Percentiles rank a stretch among this genome's conserved stretches.
Evolutionary conservation across 2,888 invertebrate species (phyloP).

Genomic region (Agapostemon virescens): DNA sequence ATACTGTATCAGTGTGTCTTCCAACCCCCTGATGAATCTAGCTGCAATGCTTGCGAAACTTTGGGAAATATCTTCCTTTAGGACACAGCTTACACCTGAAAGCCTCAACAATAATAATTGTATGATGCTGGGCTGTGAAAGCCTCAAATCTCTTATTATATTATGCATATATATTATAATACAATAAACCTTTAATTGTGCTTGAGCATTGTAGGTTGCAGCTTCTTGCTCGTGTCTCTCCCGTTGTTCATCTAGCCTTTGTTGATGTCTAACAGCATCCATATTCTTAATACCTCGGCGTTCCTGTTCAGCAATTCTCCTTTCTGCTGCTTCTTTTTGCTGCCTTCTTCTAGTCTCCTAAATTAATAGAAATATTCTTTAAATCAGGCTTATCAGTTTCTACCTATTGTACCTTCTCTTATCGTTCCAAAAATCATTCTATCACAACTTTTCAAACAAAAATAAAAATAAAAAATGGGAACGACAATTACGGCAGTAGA

Average conservation of each 20-base stretch:
- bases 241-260: constrained; percentile 83
- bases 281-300: constrained; percentile 85
- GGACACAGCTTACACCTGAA: no score
- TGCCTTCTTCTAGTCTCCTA: constrained; percentile 82
- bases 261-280: constrained; percentile 83
- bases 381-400: background rate
- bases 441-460: background rate
- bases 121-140: no score
- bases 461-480: background rate
- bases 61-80: no score
- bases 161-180: background rate
- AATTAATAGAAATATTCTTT: background rate
- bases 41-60: no score
- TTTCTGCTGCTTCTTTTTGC: constrained; percentile 86
- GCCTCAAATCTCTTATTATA: no score
- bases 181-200: constrained; percentile 65
- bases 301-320: constrained; percentile 83
- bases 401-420: background rate
- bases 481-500: background rate
- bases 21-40: no score
- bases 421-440: background rate
- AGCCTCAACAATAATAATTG: no score
- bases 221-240: constrained; percentile 83
- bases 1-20: no score
- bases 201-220: constrained; percentile 67